Evolutionary conservation across 2,113 vertebrate genomes (phyloP).

Genomic region (Glareola pratincola): DNA sequence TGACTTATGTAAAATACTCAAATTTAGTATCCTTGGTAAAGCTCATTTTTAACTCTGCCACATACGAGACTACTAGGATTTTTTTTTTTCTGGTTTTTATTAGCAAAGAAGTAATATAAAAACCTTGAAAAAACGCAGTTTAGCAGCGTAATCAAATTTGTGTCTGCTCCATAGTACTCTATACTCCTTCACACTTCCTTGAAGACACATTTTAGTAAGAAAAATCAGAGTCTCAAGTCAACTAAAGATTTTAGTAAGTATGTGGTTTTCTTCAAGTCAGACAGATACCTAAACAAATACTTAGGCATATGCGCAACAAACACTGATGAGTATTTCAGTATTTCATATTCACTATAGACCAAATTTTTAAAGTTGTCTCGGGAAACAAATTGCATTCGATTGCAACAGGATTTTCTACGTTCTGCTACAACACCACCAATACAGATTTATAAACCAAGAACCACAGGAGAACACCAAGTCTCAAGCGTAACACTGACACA

Average conservation of each 20-base stretch:
- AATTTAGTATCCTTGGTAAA: neutral
- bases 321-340: neutral
- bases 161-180: neutral
- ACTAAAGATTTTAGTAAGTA: neutral
- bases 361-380: neutral
- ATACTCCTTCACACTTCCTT: neutral
- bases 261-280: neutral
- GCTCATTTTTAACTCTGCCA: neutral
- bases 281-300: neutral
- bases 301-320: neutral
- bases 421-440: neutral
- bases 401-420: neutral
- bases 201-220: neutral
- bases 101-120: neutral
- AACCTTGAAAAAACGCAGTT: neutral
- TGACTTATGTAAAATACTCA: neutral
- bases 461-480: neutral
- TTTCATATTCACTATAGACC: neutral
- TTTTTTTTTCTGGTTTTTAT: neutral
- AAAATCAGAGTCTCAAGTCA: neutral
- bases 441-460: neutral
- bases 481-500: neutral
- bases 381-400: neutral
- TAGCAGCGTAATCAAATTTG: neutral
- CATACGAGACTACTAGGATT: neutral